Base-by-base conservation (phyloP, 2,113 vertebrate species). In the Piprites chloris region DNA sequence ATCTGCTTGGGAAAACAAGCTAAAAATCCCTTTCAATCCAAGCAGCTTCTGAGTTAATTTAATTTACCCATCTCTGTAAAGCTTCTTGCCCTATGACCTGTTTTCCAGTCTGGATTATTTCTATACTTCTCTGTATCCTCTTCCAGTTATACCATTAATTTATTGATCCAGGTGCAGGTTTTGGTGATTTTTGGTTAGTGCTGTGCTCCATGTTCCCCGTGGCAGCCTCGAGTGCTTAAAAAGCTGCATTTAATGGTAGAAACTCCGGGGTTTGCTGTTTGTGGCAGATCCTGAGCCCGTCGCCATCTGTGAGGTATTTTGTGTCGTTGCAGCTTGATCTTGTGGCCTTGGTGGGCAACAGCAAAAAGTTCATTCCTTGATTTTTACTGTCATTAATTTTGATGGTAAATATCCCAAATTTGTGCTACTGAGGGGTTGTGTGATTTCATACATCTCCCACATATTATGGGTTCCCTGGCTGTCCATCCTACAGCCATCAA, bases 1-100 rank as follows among this genome's bases (percentile, higher is more conserved):
- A 33, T 47, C 27, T 49, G 11, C 37, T 58, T 52, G 33, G 75
- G 62, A 61, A 84, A 84, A 62, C 0, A 5, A 52, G 14, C 52
- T 66, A 20, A 46, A 65, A 79, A 39, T 23, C 12, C 32, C 26
- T 20, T 62, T 75, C 27, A 30, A 2, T 62, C 35, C 27, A 41
- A 92, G 59, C n/a, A 35, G 7, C 1, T 66, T 66, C 41, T 47
- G 58, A 26, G 26, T 59, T 39, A 56, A 69, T 17, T 55, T 47
- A 23, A 19, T 9, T 59, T 32, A 27, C 13, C 30, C 14, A 37
- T 59, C 58, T 37, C 58, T 37, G 27, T 62, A 33, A 62, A 75
- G n/a, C 42, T 72, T 20, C 35, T 61, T 1, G 2, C 49, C 65
- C 0, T 21, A 3, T 23, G 39, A 27, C 22, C 8, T 32, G 5